Evolutionary conservation across 64 coral and sea anemone species (phyloP).

Genomic region (Dendrophyllia cribrosa): DNA sequence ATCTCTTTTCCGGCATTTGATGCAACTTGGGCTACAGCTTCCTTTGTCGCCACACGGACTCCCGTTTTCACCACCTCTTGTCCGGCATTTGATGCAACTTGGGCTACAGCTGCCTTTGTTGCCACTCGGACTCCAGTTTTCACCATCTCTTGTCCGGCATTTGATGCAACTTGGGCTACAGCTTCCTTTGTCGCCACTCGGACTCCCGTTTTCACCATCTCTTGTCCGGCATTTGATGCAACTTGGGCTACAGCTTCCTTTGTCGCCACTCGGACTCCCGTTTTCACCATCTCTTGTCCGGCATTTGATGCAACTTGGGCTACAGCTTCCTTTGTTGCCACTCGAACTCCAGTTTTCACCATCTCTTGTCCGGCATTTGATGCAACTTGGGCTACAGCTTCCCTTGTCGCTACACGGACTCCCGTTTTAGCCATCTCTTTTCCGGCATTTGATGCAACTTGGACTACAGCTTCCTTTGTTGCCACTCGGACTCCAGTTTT

Average conservation of each 20-base stretch:
- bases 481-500: neutral
- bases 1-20: neutral
- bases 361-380: neutral
- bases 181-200: neutral
- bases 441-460: neutral
- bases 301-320: neutral
- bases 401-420: neutral
- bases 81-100: neutral
- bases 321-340: neutral
- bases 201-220: neutral
- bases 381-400: neutral
- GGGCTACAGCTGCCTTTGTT: neutral
- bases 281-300: too few relatives aligned
- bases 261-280: too few relatives aligned
- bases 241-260: neutral
- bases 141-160: neutral
- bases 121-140: neutral
- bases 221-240: too few relatives aligned
- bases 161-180: neutral
- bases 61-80: too few relatives aligned
- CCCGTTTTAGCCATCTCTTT: neutral
- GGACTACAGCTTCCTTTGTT: neutral
- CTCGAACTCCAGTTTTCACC: neutral
- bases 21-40: neutral
- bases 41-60: neutral